phyloP scores from a whole-genome alignment of 64 coral and sea anemone species.

The Hydrozoanthus tunicans region DNA sequence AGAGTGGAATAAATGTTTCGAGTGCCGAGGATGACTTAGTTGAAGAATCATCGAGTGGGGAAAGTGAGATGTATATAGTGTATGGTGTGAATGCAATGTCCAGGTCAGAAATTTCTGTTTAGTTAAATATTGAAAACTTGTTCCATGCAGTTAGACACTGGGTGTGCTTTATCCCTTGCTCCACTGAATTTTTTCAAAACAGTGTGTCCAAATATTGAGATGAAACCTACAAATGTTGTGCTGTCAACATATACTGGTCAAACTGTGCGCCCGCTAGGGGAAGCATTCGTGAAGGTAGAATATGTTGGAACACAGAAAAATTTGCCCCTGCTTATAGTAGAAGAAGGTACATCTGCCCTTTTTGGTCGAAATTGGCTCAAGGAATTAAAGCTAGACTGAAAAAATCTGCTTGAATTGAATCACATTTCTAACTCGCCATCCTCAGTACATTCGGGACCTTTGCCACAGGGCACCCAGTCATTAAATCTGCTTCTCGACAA shows the following conservation, averaged over 20 bases:
- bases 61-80: not conserved
- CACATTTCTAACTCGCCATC: not conserved
- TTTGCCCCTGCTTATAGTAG: not conserved
- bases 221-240: conserved; percentile 39
- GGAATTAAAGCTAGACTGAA: conserved; percentile 51
- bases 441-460: not conserved
- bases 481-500: conserved; percentile 20
- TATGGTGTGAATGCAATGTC: conserved; percentile 16
- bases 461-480: conserved; percentile 16
- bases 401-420: conserved; percentile 2
- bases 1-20: conserved; percentile 24
- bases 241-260: conserved; percentile 54
- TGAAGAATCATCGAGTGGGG: conserved; percentile 40
- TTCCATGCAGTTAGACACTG: conserved; percentile 72
- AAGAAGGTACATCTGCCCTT: conserved; percentile 24
- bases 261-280: conserved; percentile 31
- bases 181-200: not conserved
- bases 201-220: conserved; percentile 52
- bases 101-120: conserved; percentile 69
- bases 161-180: conserved; percentile 56
- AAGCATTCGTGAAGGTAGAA: conserved; percentile 48
- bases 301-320: conserved; percentile 38
- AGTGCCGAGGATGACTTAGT: conserved; percentile 25
- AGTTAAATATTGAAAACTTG: conserved; percentile 55
- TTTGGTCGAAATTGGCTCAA: conserved; percentile 61